A percentile compares a stretch with the other conserved stretches of the same genome.
Conservation (phyloP, 30 jellyfish, hydroid and myxozoan species). For the Hydractinia echinata region DNA sequence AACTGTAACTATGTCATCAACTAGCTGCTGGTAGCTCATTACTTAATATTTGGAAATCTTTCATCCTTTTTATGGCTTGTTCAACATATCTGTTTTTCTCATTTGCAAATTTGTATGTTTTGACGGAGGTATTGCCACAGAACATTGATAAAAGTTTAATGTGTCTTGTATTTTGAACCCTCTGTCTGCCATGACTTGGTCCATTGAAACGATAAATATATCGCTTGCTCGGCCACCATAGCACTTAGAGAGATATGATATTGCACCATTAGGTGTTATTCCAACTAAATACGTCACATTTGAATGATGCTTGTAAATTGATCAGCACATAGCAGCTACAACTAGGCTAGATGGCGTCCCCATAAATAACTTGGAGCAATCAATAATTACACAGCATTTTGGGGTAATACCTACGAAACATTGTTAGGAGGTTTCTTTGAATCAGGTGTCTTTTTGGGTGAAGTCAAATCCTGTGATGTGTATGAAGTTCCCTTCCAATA, state of each 20-base stretch:
- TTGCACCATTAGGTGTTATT: constrained; percentile 52
- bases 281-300: background rate
- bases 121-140: no score
- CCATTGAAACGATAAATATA: background rate
- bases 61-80: background rate
- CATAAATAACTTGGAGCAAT: no score
- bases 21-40: background rate
- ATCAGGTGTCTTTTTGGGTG: no score
- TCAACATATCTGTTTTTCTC: background rate
- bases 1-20: background rate
- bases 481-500: no score
- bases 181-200: constrained; percentile 37
- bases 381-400: no score
- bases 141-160: background rate
- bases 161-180: background rate
- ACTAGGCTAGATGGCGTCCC: background rate
- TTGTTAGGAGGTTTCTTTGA: no score
- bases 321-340: no score
- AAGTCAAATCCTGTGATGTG: no score
- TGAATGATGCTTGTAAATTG: background rate
- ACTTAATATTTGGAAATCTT: background rate
- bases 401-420: no score
- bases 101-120: no score
- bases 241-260: constrained; percentile 15
- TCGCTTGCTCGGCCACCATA: constrained; percentile 58